phyloP scores from a whole-genome alignment of 2,797 vertebrate species.

The Trachurus trachurus region DNA sequence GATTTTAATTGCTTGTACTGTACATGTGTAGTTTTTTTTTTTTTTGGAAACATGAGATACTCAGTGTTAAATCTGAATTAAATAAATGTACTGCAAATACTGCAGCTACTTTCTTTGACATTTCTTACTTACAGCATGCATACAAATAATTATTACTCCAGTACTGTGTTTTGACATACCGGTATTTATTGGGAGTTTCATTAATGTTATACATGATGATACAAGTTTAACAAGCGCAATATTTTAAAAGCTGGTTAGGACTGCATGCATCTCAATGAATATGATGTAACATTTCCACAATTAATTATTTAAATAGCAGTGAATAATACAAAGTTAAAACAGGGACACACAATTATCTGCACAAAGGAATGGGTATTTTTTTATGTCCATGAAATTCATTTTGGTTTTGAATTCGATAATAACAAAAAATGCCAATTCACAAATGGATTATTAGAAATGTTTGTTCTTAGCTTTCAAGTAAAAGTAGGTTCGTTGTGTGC shows the following conservation, averaged over 20 bases:
- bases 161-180: constrained; percentile 3
- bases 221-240: constrained; percentile 35
- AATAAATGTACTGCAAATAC: constrained; percentile 74
- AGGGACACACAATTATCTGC: constrained; percentile 11
- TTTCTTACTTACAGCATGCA: constrained; percentile 8
- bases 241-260: constrained; percentile 26
- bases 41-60: constrained; percentile 53
- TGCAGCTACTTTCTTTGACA: constrained; percentile 12
- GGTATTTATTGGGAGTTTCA: constrained; percentile 49
- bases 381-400: constrained; percentile 1
- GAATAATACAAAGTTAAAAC: background rate
- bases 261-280: constrained; percentile 22
- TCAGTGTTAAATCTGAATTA: constrained; percentile 67
- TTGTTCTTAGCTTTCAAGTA: constrained; percentile 32
- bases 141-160: background rate
- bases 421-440: constrained; percentile 20
- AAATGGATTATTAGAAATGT: constrained; percentile 22
- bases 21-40: constrained; percentile 72
- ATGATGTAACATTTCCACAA: constrained; percentile 27
- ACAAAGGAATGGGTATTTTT: constrained; percentile 39
- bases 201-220: constrained; percentile 40
- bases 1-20: constrained; percentile 65
- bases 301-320: constrained; percentile 5
- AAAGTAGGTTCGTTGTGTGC: constrained; percentile 39
- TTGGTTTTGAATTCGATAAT: background rate